Evolutionary conservation across 1,140 invertebrate genomes (phyloP), one percentile per base, ranked within the genome.

Genomic region (Lepidurus couesii): DNA sequence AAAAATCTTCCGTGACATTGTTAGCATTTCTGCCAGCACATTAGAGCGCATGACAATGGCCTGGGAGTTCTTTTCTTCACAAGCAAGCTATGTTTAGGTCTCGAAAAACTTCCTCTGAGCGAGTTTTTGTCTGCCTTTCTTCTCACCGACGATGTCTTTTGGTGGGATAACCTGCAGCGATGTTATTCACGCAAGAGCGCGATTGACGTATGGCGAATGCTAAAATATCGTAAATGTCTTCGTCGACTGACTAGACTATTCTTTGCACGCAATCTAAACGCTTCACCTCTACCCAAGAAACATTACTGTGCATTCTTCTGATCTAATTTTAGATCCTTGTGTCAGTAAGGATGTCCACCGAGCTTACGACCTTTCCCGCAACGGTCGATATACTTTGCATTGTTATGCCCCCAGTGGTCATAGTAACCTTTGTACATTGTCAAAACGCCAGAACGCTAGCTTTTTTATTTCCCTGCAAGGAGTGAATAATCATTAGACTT

Each of bases 351-450:
- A 65, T 65, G 53, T 16, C 53, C 21, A 65, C 53, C 53, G 6
- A 10, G 6, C 8, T 34, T 16, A 21, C 21, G 53, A 65, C 8
- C 53, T 65, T 65, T 65, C 34, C 34, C 34, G 53, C 9, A 7
- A 65, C 53, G 53, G 53, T 65, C 53, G 53, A 65, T 65, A 16
- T 13, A 65, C 53, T 65, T 16, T 65, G 53, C 53, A 65, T 65
- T 65, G 53, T 65, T 65, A 21, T 65, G 53, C 53, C 16, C 53
- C 21, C n/a, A 65, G 53, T 65, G 53, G 53, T 65, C 53, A 65
- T 65, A 65, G 53, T 65, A 65, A 65, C 53, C 53, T 65, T 65
- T 65, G 16, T 65, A 65, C 16, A 13, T 65, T 16, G 16, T 13
- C 47, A 10, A 10, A 21, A 13, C 53, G 53, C n/a, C 53, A 65